phyloP scores from a whole-genome alignment of 2,797 vertebrate genomes.

The Propithecus perrieri region DNA sequence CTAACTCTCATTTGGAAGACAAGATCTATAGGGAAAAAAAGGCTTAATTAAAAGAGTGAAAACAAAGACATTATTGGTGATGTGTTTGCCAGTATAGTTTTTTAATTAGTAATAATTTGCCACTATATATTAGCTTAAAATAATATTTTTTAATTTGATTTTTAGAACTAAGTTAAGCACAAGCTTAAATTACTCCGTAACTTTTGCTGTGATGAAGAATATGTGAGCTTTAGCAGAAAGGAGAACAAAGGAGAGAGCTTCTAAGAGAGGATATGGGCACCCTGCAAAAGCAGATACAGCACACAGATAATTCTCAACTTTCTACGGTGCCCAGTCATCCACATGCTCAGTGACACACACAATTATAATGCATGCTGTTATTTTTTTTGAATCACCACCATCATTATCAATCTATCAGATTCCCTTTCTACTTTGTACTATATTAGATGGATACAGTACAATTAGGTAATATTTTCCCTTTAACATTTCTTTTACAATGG shows the following conservation, averaged over 20 bases:
- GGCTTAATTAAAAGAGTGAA: neutral
- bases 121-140: neutral
- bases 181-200: neutral
- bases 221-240: neutral
- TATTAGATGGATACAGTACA: neutral
- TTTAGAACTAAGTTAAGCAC: neutral
- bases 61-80: neutral
- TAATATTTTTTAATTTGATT: neutral
- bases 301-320: neutral
- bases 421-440: neutral
- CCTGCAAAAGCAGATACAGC: neutral
- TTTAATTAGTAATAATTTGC: neutral
- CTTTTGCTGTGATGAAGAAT: neutral
- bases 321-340: neutral
- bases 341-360: neutral
- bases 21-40: neutral
- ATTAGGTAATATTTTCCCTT: neutral
- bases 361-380: neutral
- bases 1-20: neutral
- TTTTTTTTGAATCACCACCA: neutral
- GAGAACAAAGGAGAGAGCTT: neutral
- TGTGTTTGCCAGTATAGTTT: neutral
- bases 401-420: neutral
- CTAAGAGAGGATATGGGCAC: neutral
- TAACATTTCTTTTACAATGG: slow-evolving; percentile 15